These are phyloP conservation scores for Acrobasis suavella DNA, from an alignment of 2,888 invertebrate genomes.

Conservation along the genomic window DNA sequence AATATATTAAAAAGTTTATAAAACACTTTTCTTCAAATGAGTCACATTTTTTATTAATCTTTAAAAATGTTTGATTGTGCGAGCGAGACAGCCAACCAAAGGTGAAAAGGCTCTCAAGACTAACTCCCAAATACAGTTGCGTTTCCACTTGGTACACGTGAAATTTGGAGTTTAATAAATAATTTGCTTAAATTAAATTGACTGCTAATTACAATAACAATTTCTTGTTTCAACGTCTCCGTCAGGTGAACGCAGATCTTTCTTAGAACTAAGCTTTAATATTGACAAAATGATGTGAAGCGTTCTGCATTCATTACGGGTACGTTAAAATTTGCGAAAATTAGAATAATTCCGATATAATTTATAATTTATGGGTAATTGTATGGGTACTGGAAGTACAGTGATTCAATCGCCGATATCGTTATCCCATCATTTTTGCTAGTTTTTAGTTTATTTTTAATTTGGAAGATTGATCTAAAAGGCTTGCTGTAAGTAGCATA, in stretches of 20 bases:
- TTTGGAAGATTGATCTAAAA: no score
- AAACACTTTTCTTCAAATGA: no score
- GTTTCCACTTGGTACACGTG: conserved; percentile 21
- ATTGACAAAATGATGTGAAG: conserved; percentile 3
- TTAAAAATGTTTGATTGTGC: no score
- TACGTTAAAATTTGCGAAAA: neutral
- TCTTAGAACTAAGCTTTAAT: neutral
- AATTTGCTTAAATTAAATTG: conserved; percentile 20
- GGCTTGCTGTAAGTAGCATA: no score
- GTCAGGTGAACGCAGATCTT: neutral
- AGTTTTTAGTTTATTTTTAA: neutral
- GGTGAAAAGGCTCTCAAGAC: no score
- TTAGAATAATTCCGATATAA: conserved; percentile 6
- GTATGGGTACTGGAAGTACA: neutral
- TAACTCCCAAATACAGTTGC: conserved; percentile 18
- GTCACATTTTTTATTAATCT: no score
- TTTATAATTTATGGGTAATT: conserved; percentile 7
- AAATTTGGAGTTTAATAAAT: conserved; percentile 18
- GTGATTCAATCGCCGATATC: neutral
- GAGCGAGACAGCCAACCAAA: no score
- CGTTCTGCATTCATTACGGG: neutral
- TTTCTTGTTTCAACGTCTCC: neutral
- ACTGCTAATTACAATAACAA: conserved; percentile 17
- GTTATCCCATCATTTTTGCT: neutral
- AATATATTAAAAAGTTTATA: no score